Evolutionary conservation across 1,140 invertebrate species (phyloP), one percentile per base, ranked within the genome.

Genomic region (Macrosteles quadrilineatus): DNA sequence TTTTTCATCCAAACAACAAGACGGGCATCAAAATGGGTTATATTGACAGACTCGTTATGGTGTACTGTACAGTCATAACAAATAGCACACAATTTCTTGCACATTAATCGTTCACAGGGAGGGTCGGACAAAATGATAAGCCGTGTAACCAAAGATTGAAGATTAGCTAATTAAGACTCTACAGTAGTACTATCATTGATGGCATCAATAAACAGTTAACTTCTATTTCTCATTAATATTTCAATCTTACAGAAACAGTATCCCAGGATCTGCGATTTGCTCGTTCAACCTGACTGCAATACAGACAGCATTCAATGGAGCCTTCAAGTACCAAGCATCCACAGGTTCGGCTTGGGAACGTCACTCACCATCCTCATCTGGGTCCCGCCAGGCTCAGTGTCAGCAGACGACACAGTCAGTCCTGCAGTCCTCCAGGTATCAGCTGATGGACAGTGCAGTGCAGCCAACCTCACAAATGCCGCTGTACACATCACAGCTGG

Each of bases 201-300:
- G n/a, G n/a, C n/a, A n/a, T n/a, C n/a, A n/a, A n/a, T n/a, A n/a
- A n/a, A n/a, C n/a, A n/a, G n/a, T n/a, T n/a, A n/a, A n/a, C n/a
- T n/a, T n/a, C n/a, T n/a, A n/a, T n/a, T n/a, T n/a, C n/a, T n/a
- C n/a, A n/a, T n/a, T n/a, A n/a, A n/a, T n/a, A n/a, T n/a, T n/a
- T 50, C 47, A 4, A 9, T 12, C 27, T 82, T 77, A 77, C 80
- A 93, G 91, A 19, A 97, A 97, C 77, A 91, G 93, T 72, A 95
- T 98, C 71, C 86, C 89, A 14, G 96, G 95, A 6, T 97, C 96
- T 11, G 96, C 97, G 0, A 87, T 99, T 0, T 99, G 97, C 80
- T 89, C 92, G 0, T 99, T 94, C 82, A 95, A 91, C 76, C 87
- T 97, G 80, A 87, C 88, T 0, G 85, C 94, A 0, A 93, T 99